Base-by-base conservation (phyloP, 1,140 invertebrate species). In the Asbolus verrucosus region DNA sequence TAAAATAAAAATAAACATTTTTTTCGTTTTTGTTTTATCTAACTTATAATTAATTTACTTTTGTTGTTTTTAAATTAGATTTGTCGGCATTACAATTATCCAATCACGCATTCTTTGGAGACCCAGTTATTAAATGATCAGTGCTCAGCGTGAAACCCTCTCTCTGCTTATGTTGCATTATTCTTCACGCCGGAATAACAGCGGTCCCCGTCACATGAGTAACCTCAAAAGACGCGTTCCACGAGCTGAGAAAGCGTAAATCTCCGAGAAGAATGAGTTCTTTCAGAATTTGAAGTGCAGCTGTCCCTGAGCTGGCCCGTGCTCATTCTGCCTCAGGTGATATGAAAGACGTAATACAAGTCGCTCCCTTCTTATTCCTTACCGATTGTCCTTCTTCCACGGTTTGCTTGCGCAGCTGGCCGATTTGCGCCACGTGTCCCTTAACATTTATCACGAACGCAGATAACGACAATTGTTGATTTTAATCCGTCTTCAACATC, bases 151-250 rank as follows among this genome's bases (percentile, higher is more conserved):
- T n/a, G n/a, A n/a, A n/a, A n/a, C n/a, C n/a, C n/a, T n/a, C n/a
- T n/a, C n/a, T n/a, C n/a, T n/a, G n/a, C n/a, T n/a, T n/a, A n/a
- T n/a, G n/a, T n/a, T n/a, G 3, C 24, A 27, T 8, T 8, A 27
- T 27, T 27, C 24, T 4, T 27, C 3, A 27, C 24, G 3, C 24
- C n/a, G n/a, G n/a, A n/a, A n/a, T n/a, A n/a, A n/a, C 24, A 8
- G 24, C 3, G 24, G 2, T 11, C 33, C n/a, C 33, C 33, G 11
- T 11, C 5, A 11, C 33, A 36, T 11, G 33, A 36, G 5, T 36
- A 36, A 36, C 33, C 33, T n/a, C 33, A 36, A 36, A 36, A 36
- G 33, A 36, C 33, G 33, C 33, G 33, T 36, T 36, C 33, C 33
- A 11, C 0, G 33, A 6, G 33, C 33, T 11, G 11, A 36, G 33